Evolutionary conservation across 1,140 invertebrate genomes (phyloP).

Genomic region (Tenebrio molitor): DNA sequence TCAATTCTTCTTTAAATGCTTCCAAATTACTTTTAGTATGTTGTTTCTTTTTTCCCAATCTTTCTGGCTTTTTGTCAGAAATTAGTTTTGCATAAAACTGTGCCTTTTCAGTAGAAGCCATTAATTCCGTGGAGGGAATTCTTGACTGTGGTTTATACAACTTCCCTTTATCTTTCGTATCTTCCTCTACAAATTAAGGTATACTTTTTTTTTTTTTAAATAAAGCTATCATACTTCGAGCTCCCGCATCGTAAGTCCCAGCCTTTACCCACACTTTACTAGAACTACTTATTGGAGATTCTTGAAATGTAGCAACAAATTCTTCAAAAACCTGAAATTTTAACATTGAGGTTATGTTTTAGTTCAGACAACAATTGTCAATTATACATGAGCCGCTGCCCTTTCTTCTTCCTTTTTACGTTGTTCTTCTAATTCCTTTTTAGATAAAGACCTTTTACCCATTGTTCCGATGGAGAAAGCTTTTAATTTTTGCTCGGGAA

Average conservation of each 20-base stretch:
- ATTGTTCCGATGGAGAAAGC: constrained; percentile 88
- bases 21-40: constrained; percentile 97
- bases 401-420: constrained; percentile 92
- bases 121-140: constrained; percentile 70
- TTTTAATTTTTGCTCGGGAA: constrained; percentile 83
- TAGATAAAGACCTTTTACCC: constrained; percentile 84
- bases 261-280: constrained; percentile 98
- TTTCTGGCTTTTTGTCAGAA: constrained; percentile 75
- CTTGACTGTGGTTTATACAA: constrained; percentile 94
- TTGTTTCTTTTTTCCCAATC: constrained; percentile 82
- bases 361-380: constrained; percentile 5
- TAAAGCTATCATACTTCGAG: constrained; percentile 85
- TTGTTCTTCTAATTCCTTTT: constrained; percentile 89
- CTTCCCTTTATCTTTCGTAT: constrained; percentile 90
- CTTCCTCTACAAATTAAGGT: constrained; percentile 77
- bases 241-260: constrained; percentile 95
- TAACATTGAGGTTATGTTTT: constrained; percentile 42
- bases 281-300: constrained; percentile 80
- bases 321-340: constrained; percentile 89
- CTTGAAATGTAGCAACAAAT: constrained; percentile 97
- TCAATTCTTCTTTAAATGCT: constrained; percentile 63
- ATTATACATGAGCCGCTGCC: constrained; percentile 80
- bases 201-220: constrained; percentile 36
- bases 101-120: constrained; percentile 70
- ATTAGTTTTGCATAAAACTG: constrained; percentile 82